Evolutionary conservation across 2,113 vertebrate species (phyloP).

Genomic region (Calonectris borealis): DNA sequence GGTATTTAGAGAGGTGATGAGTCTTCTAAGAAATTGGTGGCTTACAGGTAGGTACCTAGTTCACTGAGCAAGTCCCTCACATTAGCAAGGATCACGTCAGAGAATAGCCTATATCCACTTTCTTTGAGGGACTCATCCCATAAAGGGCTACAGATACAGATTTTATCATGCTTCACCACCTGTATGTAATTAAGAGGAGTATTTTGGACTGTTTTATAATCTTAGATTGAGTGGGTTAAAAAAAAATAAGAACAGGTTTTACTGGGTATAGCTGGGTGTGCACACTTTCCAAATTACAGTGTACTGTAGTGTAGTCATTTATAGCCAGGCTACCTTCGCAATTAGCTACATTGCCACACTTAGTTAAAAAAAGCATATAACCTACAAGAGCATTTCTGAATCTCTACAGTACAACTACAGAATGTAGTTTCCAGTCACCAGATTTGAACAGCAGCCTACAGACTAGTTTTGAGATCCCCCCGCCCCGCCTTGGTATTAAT

Average conservation of each 20-base stretch:
- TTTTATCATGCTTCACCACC: background rate
- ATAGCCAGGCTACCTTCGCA: background rate
- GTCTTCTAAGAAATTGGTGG: background rate
- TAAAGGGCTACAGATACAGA: background rate
- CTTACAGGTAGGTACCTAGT: background rate
- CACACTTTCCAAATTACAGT: constrained; percentile 8
- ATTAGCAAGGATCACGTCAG: background rate
- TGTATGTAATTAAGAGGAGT: background rate
- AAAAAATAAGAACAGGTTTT: constrained; percentile 40
- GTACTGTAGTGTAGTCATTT: background rate
- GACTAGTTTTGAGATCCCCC: background rate
- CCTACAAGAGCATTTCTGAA: background rate
- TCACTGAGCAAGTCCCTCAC: background rate
- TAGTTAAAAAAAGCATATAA: background rate
- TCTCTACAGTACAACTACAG: background rate
- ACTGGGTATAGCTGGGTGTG: constrained; percentile 22
- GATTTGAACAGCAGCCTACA: background rate
- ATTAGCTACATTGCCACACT: background rate
- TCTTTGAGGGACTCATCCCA: background rate
- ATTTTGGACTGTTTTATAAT: background rate
- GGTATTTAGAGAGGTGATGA: background rate
- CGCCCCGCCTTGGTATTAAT: background rate
- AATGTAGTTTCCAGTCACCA: background rate
- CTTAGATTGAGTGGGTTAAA: background rate
- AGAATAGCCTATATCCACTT: background rate